Base-by-base conservation (phyloP, 2,888 invertebrate genomes). In the Chloromyia formosa region DNA sequence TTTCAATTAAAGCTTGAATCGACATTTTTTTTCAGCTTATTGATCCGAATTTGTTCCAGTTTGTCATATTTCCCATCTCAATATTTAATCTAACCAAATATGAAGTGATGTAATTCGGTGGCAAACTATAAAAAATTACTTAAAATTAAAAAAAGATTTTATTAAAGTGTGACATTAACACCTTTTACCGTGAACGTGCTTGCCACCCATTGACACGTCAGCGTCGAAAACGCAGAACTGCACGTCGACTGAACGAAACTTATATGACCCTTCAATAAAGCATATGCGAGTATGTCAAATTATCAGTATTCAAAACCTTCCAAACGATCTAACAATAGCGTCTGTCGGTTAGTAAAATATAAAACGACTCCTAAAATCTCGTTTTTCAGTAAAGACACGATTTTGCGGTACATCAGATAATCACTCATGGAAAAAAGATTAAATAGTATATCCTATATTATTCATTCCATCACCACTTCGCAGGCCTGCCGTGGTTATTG, bases 321-420 rank as follows among this genome's bases (percentile, higher is more conserved):
- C 27, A 35, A 35, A 35, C 27, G 2, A 35, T 35, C 27, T 35
- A 7, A 35, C 27, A 35, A 35, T 7, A 35, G 2, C 27, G 27
- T 35, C 27, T 35, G 27, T 35, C 7, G 27, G 27, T 35, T 35
- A 20, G 56, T 3, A 4, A 12, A 12, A 53, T 35, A 53, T 53
- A 16, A 56, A 16, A n/a, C 56, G 5, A n/a, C n/a, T 56, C 56
- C 7, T 16, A 16, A 1, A 20, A 18, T 10, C 16, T 56, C 22
- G 56, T 16, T 56, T 20, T 56, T 56, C 20, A 3, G 3, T 10
- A 10, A 16, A 56, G 20, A 10, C 22, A 56, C 56, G 56, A 56
- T 56, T 49, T 56, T 56, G 56, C 56, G 56, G 56, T 56, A 20
- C 56, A 56, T 20, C 18, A 56, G 56, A 56, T 56, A 56, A 56